phyloP scores from a whole-genome alignment of 2,797 vertebrate genomes.

The Echeneis naucrates region DNA sequence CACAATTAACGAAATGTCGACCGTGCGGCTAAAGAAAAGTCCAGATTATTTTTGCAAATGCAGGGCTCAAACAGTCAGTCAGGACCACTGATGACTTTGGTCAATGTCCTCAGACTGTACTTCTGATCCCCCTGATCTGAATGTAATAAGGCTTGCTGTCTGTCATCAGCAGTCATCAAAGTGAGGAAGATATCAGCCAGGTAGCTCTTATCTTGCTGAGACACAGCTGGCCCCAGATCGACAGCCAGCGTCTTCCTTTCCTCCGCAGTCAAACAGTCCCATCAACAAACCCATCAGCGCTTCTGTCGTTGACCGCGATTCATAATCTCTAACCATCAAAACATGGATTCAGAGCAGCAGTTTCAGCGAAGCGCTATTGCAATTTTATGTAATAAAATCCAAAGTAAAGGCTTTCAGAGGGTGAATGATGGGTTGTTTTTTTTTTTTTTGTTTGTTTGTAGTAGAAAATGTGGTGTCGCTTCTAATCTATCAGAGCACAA shows the following conservation, averaged over 20 bases:
- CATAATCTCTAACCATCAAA: not conserved
- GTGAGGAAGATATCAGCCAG: conserved; percentile 49
- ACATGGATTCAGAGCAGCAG: not conserved
- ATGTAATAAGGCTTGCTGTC: conserved; percentile 55
- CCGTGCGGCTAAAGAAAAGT: conserved; percentile 16
- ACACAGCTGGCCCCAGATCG: conserved; percentile 44
- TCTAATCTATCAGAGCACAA: not conserved
- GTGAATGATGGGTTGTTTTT: no score
- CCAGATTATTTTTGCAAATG: not conserved
- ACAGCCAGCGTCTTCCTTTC: conserved; percentile 12
- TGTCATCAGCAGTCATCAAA: conserved; percentile 54
- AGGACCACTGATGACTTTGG: not conserved
- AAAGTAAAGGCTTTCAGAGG: not conserved
- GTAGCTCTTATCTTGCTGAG: conserved; percentile 59
- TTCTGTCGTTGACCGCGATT: conserved; percentile 11
- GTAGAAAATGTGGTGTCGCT: not conserved
- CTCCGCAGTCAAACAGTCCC: conserved; percentile 8
- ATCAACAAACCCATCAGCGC: conserved; percentile 21
- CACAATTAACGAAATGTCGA: conserved; percentile 5
- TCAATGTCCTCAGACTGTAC: conserved; percentile 28
- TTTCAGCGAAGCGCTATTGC: not conserved
- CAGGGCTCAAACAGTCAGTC: conserved; percentile 19
- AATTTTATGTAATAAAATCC: conserved; percentile 1
- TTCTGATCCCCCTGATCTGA: conserved; percentile 56
- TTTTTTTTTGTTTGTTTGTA: no score